Evolutionary conservation across 2,888 invertebrate genomes (phyloP).

Genomic region (Heterodera filipjevi): DNA sequence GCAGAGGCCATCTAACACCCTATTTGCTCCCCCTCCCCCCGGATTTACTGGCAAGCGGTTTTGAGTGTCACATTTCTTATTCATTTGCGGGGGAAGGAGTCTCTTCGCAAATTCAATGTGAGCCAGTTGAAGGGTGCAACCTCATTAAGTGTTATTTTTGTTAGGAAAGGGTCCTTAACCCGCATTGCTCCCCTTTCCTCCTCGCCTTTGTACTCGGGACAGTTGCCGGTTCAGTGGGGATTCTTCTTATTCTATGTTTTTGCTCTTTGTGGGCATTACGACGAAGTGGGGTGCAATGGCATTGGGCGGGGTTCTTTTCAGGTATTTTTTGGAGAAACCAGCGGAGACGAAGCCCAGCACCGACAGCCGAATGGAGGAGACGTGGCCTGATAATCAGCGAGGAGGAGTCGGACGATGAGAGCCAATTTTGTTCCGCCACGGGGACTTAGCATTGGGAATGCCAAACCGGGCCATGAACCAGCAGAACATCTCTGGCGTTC

Average conservation of each 20-base stretch:
- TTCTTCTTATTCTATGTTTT: neutral
- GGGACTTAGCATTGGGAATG: neutral
- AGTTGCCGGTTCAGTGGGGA: neutral
- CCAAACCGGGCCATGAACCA: neutral
- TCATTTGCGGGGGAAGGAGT: neutral
- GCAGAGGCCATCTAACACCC: neutral
- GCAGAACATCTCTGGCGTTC: too few relatives aligned
- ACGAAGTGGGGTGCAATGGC: neutral
- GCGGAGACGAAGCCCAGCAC: neutral
- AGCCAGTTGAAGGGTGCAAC: neutral
- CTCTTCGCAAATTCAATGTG: neutral
- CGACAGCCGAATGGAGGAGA: neutral
- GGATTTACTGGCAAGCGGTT: neutral
- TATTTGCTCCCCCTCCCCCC: neutral
- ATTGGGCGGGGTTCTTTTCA: neutral
- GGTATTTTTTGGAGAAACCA: neutral
- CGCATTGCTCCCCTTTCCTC: neutral
- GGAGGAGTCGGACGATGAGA: neutral
- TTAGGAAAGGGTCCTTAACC: neutral
- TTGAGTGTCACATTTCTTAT: neutral
- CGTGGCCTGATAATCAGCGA: neutral
- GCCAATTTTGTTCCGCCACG: neutral
- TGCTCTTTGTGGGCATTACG: neutral
- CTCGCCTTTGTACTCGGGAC: neutral
- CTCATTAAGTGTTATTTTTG: neutral